Conservation (phyloP, 2,797 vertebrate species). For the Phrynocephalus forsythii region DNA sequence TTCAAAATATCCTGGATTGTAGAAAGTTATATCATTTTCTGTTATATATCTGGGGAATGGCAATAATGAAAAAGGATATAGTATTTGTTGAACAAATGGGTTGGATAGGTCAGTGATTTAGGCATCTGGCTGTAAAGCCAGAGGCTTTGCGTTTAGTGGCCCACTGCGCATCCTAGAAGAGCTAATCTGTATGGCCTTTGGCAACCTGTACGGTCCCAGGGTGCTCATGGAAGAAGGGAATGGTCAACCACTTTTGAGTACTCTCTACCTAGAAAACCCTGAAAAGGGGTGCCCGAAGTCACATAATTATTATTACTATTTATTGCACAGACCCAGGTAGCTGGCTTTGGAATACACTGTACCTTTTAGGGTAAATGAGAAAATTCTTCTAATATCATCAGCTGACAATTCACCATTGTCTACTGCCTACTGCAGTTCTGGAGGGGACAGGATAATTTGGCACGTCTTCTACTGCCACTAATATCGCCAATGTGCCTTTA, state of each 20-base stretch:
- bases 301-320: too few relatives aligned
- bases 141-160: too few relatives aligned
- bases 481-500: neutral
- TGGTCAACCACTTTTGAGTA: too few relatives aligned
- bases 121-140: too few relatives aligned
- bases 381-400: neutral
- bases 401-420: neutral
- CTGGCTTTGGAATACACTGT: slow-evolving; percentile 16
- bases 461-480: too few relatives aligned
- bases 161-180: too few relatives aligned
- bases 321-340: neutral
- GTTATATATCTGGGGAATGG: neutral
- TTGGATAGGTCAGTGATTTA: too few relatives aligned
- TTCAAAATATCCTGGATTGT: neutral
- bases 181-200: too few relatives aligned
- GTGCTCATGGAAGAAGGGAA: too few relatives aligned
- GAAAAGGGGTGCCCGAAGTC: too few relatives aligned
- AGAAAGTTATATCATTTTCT: neutral
- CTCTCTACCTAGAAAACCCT: too few relatives aligned
- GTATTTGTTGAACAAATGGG: neutral
- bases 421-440: neutral
- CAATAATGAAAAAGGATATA: neutral
- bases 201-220: too few relatives aligned
- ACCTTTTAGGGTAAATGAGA: neutral
- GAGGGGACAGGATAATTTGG: neutral